A percentile compares a stretch with the other conserved stretches of the same genome.
phyloP scores from a whole-genome alignment of 2,888 invertebrate genomes.

The Salpingus planirostris region DNA sequence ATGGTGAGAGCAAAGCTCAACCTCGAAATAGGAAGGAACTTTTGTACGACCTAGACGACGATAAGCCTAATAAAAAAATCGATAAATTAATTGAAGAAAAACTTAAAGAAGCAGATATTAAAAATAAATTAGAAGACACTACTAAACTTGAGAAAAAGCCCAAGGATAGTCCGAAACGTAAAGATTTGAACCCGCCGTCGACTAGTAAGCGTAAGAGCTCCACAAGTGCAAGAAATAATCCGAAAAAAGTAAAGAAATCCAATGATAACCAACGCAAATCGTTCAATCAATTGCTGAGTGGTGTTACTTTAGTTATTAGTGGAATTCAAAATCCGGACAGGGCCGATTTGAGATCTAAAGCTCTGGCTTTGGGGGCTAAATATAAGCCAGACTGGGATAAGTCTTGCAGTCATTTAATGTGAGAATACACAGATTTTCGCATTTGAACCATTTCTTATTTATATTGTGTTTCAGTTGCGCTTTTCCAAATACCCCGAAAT shows the following conservation, averaged over 20 bases:
- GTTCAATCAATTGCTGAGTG: constrained; percentile 52
- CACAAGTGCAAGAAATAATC: constrained; percentile 4
- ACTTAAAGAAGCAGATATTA: constrained; percentile 21
- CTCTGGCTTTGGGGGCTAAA: constrained; percentile 68
- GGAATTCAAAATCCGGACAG: constrained; percentile 80
- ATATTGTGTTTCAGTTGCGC: constrained; percentile 66
- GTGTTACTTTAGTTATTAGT: constrained; percentile 72
- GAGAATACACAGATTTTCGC: constrained; percentile 20
- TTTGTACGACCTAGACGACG: constrained; percentile 26
- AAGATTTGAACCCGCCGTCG: constrained; percentile 6
- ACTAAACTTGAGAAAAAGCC: constrained; percentile 31
- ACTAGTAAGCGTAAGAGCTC: constrained; percentile 2
- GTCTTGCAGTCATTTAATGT: constrained; percentile 79
- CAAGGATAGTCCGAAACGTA: constrained; percentile 31
- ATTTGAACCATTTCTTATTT: background rate
- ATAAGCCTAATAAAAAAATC: constrained; percentile 25
- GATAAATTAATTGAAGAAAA: constrained; percentile 22
- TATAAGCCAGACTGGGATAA: constrained; percentile 69
- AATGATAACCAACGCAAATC: constrained; percentile 35
- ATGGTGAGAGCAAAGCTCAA: too few relatives aligned
- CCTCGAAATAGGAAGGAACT: constrained; percentile 24
- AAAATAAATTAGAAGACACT: constrained; percentile 15
- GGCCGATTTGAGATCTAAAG: constrained; percentile 55
- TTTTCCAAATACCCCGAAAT: constrained; percentile 82
- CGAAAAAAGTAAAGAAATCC: constrained; percentile 22